phyloP scores from a whole-genome alignment of 2,888 invertebrate species.

The Volucella zonaria region DNA sequence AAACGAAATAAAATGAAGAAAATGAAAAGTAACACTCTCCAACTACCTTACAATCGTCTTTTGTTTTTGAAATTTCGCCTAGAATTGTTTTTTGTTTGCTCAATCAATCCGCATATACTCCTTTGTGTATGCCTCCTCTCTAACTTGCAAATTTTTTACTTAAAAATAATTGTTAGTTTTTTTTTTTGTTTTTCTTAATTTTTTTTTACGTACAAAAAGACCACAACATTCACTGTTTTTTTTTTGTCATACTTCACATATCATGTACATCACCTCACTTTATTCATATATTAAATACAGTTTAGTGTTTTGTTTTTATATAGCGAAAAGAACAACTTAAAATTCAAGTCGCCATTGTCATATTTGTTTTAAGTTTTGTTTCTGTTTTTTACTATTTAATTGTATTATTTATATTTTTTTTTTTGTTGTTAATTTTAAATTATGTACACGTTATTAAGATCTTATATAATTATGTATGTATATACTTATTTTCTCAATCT shows the following conservation, averaged over 20 bases:
- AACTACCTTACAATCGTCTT: constrained; percentile 20
- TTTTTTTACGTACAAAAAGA: constrained; percentile 74
- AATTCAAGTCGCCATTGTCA: constrained; percentile 66
- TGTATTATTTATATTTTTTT: constrained; percentile 54
- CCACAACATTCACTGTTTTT: constrained; percentile 71
- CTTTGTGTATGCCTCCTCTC: constrained; percentile 20
- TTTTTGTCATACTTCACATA: constrained; percentile 72
- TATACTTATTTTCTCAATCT: constrained; percentile 63
- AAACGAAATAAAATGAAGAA: constrained; percentile 5
- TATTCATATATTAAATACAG: constrained; percentile 67
- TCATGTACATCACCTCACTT: constrained; percentile 71
- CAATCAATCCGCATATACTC: constrained; percentile 11
- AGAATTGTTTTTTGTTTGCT: constrained; percentile 18
- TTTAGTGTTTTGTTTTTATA: constrained; percentile 49
- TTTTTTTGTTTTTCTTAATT: constrained; percentile 25
- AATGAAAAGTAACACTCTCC: constrained; percentile 19
- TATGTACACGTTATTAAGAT: constrained; percentile 70
- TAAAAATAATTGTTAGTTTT: constrained; percentile 59
- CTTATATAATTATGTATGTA: constrained; percentile 46
- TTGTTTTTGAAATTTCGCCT: constrained; percentile 48
- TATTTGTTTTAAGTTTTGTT: constrained; percentile 52
- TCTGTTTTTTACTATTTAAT: constrained; percentile 52
- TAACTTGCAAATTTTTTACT: constrained; percentile 66
- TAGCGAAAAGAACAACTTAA: constrained; percentile 55
- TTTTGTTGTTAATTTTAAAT: constrained; percentile 45